Conservation (phyloP, 1,140 invertebrate species). For the Sitobion miscanthi region DNA sequence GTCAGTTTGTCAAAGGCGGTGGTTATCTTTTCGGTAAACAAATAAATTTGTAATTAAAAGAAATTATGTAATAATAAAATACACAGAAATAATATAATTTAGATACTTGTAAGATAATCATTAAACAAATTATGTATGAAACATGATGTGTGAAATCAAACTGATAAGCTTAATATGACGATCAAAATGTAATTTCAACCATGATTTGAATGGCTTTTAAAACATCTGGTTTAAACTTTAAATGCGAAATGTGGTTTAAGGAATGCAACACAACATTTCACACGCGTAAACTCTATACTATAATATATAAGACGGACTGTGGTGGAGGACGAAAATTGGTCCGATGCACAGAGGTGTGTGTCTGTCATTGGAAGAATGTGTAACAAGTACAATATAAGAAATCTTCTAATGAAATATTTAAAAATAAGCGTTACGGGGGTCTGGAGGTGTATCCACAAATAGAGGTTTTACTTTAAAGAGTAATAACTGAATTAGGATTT, state of each 20-base stretch:
- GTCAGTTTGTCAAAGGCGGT: not conserved
- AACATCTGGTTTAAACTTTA: not conserved
- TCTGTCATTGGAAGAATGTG: not conserved
- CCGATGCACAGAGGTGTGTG: not conserved
- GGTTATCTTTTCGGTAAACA: not conserved
- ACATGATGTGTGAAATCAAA: not conserved
- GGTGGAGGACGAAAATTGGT: not conserved
- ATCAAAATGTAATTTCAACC: not conserved
- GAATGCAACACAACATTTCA: not conserved
- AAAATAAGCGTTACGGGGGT: not conserved
- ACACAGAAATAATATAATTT: not conserved
- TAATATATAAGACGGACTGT: not conserved
- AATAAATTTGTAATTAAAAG: not conserved
- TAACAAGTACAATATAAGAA: not conserved
- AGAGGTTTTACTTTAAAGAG: not conserved
- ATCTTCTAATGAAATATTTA: not conserved
- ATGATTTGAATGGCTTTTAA: not conserved
- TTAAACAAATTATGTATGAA: not conserved
- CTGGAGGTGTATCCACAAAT: not conserved
- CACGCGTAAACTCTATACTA: not conserved
- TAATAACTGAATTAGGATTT: slow-evolving; percentile 11
- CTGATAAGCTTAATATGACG: not conserved
- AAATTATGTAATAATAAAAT: not conserved
- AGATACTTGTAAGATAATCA: not conserved
- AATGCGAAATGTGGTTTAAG: not conserved